Evolutionary conservation across 1,140 invertebrate species (phyloP).

Genomic region (Matsumurasca onukii): DNA sequence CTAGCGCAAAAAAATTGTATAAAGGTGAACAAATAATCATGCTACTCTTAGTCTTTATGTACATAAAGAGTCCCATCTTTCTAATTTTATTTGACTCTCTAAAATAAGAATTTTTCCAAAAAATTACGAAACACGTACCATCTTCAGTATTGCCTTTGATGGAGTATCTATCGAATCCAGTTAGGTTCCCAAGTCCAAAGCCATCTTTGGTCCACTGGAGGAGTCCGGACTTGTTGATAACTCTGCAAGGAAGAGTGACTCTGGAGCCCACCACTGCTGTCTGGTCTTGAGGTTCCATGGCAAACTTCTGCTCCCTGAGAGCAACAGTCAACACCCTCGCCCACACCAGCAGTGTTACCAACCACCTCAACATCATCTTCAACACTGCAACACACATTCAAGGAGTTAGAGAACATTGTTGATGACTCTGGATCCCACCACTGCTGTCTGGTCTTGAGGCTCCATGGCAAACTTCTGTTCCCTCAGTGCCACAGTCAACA

Average conservation of each 20-base stretch:
- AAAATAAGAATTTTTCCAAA: too few species aligned
- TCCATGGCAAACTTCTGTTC: too few species aligned
- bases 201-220: constrained; percentile 95
- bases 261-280: constrained; percentile 80
- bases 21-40: too few species aligned
- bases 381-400: too few species aligned
- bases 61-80: too few species aligned
- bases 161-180: constrained; percentile 84
- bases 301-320: constrained; percentile 63
- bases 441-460: too few species aligned
- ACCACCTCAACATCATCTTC: constrained; percentile 31
- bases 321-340: constrained; percentile 23
- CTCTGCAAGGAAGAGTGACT: constrained; percentile 81
- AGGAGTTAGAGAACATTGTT: too few species aligned
- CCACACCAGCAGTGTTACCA: constrained; percentile 10
- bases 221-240: constrained; percentile 78
- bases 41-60: too few species aligned
- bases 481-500: too few species aligned
- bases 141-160: constrained; percentile 93
- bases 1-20: too few species aligned
- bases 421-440: too few species aligned
- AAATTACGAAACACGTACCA: constrained; percentile 54
- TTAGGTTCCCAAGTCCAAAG: constrained; percentile 86
- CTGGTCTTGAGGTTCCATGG: constrained; percentile 84
- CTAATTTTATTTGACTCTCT: too few species aligned